A percentile compares a stretch with the other conserved stretches of the same genome.
Conservation (phyloP, 2,888 invertebrate species). For the Amaurobius ferox region DNA sequence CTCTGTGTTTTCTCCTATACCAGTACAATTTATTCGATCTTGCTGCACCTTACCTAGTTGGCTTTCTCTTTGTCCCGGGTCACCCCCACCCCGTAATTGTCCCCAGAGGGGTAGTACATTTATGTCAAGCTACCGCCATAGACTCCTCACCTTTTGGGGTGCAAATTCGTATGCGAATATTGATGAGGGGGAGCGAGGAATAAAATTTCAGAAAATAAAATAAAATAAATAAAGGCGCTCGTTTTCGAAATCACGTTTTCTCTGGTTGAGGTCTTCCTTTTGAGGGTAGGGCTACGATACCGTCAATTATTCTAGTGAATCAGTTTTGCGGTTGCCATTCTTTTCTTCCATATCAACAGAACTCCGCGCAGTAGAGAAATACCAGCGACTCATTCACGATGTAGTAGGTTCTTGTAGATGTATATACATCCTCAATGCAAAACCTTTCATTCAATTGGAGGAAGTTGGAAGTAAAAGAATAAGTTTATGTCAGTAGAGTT, state of each 20-base stretch:
- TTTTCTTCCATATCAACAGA: not conserved
- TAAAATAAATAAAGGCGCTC: not conserved
- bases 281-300: not conserved
- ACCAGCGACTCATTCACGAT: not conserved
- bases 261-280: not conserved
- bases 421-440: no score
- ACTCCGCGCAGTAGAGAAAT: no score
- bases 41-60: not conserved
- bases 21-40: not conserved
- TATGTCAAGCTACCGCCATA: not conserved
- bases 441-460: no score
- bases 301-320: not conserved
- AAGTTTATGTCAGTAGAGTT: no score
- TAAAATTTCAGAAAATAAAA: not conserved
- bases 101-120: constrained; percentile 9
- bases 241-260: not conserved
- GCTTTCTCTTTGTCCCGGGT: not conserved
- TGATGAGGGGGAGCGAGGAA: not conserved
- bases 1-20: not conserved
- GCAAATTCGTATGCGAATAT: constrained; percentile 1
- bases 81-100: not conserved
- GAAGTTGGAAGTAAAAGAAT: no score
- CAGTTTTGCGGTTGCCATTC: not conserved
- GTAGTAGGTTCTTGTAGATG: no score
- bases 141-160: constrained; percentile 7